Evolutionary conservation across 64 coral and sea anemone genomes (phyloP).

Genomic region (Dendronephthya gigantea): DNA sequence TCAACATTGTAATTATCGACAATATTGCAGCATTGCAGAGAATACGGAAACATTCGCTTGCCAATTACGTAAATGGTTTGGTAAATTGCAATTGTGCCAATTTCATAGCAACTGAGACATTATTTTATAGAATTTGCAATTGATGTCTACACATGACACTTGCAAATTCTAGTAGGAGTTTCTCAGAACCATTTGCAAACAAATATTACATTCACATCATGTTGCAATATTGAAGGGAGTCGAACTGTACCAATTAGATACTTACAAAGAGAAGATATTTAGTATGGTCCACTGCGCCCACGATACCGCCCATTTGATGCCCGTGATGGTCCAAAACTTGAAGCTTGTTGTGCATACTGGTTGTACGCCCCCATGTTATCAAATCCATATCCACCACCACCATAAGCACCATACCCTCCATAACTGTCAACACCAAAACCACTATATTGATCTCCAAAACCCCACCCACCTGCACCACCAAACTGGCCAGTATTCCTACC

Average conservation of each 20-base stretch:
- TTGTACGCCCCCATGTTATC: conserved; percentile 27
- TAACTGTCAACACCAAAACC: background rate
- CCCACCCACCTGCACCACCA: conserved; percentile 15
- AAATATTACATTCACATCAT: too few relatives aligned
- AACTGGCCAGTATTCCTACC: conserved; percentile 5
- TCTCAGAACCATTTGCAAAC: too few relatives aligned
- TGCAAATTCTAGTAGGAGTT: too few relatives aligned
- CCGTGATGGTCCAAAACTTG: conserved; percentile 41
- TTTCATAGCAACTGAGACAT: background rate
- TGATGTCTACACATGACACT: too few relatives aligned
- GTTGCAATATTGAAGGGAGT: too few relatives aligned
- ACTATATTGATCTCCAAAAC: conserved; percentile 17
- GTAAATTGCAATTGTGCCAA: background rate
- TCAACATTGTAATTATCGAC: too few relatives aligned
- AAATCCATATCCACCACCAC: background rate
- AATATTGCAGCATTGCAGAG: too few relatives aligned
- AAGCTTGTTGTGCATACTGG: conserved; percentile 46
- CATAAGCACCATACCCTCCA: conserved; percentile 24
- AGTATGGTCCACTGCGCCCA: conserved; percentile 62
- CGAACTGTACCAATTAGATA: background rate
- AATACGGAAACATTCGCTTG: too few relatives aligned
- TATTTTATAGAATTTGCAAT: too few relatives aligned
- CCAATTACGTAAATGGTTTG: too few relatives aligned
- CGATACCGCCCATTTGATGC: conserved; percentile 9
- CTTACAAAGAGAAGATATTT: background rate